Evolutionary conservation across 92 coral and sea anemone species (phyloP), one percentile per base, ranked within the genome.

Genomic region (Heteractis magnifica): DNA sequence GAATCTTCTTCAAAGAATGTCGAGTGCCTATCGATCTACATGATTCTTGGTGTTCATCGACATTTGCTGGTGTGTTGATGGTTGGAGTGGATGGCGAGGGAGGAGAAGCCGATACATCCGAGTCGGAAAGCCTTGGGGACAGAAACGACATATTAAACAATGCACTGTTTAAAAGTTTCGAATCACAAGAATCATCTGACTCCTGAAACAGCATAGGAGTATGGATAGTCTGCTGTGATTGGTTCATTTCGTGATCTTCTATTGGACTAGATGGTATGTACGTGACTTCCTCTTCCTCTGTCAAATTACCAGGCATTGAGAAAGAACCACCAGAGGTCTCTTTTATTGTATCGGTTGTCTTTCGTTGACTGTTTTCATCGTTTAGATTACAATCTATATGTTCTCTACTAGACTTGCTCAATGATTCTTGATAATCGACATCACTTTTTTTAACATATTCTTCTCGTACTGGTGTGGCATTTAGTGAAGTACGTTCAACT

Each of bases 111-210:
- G 73, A 49, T 20, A 82, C 76, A 18, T 65, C 74, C 19, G 73
- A 83, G 7, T 68, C 82, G 13, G 51, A 49, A 21, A 88, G 51
- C 8, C 49, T 77, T 18, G 94, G 98, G 50, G 98, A 93, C 86
- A 89, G 76, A 62, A 72, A 89, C 6, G 98, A 93, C 98, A 93
- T 93, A 77, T 89, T 91, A 60, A 91, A 93, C 49, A 93, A 80
- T 0, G 94, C 98, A 70, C 90, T 91, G 16, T 90, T 92, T 52
- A 84, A 92, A 15, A 34, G 77, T 48, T 23, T 20, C 9, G 77
- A 49, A 2, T 68, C 73, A 68, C 44, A 5, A 0, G 70, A 4
- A 2, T 68, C 73, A 68, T 41, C 19, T 13, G 70, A 12, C 73
- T 20, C 44, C 73, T 68, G 48, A 8, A 23, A 20, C 26, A 68